phyloP scores from a whole-genome alignment of 2,888 invertebrate genomes.

The Hydrotaea diabolus region DNA sequence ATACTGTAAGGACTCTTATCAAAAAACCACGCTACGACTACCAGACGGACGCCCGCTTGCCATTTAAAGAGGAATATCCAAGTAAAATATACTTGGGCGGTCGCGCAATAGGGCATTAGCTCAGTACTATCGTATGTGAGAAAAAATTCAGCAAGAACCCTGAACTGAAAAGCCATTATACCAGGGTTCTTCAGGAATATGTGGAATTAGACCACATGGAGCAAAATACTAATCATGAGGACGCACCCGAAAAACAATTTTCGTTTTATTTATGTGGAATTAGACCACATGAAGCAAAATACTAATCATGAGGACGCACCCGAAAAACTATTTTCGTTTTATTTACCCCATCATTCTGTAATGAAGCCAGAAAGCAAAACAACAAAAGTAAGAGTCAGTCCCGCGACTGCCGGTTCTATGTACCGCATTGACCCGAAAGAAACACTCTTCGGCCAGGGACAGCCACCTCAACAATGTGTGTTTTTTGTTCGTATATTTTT shows the following conservation, averaged over 20 bases:
- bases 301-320: background rate
- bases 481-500: no score
- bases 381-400: conserved; percentile 60
- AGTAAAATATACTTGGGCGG: background rate
- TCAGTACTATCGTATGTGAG: background rate
- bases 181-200: background rate
- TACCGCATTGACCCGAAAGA: no score
- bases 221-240: background rate
- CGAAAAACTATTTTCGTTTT: background rate
- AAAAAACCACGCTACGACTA: background rate
- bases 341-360: conserved; percentile 53
- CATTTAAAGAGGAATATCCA: background rate
- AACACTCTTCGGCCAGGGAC: no score
- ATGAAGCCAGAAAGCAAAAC: conserved; percentile 53
- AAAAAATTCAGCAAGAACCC: background rate
- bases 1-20: conserved; percentile 15
- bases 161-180: background rate
- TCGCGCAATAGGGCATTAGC: background rate
- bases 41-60: background rate
- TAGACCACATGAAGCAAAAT: conserved; percentile 6
- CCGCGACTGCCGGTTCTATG: no score
- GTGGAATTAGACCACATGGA: conserved; percentile 12
- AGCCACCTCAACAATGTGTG: no score
- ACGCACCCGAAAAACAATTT: background rate
- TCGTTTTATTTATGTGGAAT: background rate